Percentiles rank a stretch among this genome's conserved stretches.
Conservation (phyloP, 2,888 invertebrate species). For the Conus canariensis region DNA sequence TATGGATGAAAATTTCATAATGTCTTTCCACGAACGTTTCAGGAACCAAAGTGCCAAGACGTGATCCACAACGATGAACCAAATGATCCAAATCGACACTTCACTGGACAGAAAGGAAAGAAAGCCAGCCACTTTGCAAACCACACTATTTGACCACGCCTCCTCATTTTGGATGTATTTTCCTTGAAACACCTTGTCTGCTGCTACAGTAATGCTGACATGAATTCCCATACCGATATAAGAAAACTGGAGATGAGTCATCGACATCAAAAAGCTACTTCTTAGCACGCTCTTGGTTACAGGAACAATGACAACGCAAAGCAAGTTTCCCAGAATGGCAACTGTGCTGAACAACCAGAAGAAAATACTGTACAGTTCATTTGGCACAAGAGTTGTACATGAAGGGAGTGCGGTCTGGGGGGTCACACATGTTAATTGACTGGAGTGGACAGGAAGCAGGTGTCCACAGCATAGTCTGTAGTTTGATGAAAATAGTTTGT, state of each 20-base stretch:
- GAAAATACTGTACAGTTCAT: too few species aligned
- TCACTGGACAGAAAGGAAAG: neutral
- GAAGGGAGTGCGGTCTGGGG: too few species aligned
- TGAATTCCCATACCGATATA: too few species aligned
- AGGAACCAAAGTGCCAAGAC: neutral
- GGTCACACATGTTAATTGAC: neutral
- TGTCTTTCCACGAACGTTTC: too few species aligned
- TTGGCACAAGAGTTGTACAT: too few species aligned
- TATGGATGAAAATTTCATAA: neutral
- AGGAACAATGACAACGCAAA: too few species aligned
- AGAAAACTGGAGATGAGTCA: too few species aligned
- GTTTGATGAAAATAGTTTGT: neutral
- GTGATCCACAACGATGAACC: neutral
- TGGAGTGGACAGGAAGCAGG: neutral
- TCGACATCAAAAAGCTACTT: too few species aligned
- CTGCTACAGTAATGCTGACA: too few species aligned
- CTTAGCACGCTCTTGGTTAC: too few species aligned
- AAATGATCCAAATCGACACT: neutral
- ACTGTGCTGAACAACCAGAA: too few species aligned
- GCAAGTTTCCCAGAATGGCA: too few species aligned
- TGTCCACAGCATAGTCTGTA: neutral
- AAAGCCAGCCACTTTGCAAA: neutral
- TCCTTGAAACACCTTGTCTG: neutral
- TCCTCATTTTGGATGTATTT: neutral
- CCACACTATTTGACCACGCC: neutral